These are phyloP conservation scores for Platysteira castanea DNA, from an alignment of 2,113 vertebrate genomes.

Conservation along the genomic window DNA sequence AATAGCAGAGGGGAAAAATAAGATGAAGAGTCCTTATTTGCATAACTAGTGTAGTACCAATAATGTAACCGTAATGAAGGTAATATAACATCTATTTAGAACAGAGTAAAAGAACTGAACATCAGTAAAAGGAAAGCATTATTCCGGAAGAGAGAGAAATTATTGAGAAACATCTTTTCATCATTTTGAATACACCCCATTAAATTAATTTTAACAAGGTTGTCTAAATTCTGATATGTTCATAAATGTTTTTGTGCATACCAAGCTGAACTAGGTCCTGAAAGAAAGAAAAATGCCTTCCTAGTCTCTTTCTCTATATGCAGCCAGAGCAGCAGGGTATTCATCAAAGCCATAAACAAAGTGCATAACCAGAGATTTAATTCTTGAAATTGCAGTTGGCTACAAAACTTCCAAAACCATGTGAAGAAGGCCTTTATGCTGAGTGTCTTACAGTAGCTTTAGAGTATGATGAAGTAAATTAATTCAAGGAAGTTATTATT, in stretches of 20 bases:
- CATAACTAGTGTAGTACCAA: neutral
- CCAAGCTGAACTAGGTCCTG: neutral
- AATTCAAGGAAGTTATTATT: conserved; percentile 26
- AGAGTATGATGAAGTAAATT: neutral
- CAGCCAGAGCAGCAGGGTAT: neutral
- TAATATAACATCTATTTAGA: neutral
- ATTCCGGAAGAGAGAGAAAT: neutral
- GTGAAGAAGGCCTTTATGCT: neutral
- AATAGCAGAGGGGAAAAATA: neutral
- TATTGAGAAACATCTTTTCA: conserved; percentile 19
- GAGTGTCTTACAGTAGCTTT: neutral
- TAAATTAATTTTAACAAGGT: conserved; percentile 8
- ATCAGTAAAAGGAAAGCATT: neutral
- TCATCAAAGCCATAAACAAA: conserved; percentile 19
- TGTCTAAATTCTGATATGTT: neutral
- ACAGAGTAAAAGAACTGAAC: neutral
- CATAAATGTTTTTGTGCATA: neutral
- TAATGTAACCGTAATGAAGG: neutral
- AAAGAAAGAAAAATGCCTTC: conserved; percentile 41
- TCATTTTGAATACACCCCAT: neutral
- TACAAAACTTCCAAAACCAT: neutral
- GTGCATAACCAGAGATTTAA: conserved; percentile 13
- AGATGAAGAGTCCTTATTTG: neutral
- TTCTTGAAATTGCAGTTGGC: conserved; percentile 3
- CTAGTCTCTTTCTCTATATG: neutral